These are phyloP conservation scores for Plecturocebus donacophilus DNA, from an alignment of 2,113 vertebrate genomes.

Conservation along the genomic window DNA sequence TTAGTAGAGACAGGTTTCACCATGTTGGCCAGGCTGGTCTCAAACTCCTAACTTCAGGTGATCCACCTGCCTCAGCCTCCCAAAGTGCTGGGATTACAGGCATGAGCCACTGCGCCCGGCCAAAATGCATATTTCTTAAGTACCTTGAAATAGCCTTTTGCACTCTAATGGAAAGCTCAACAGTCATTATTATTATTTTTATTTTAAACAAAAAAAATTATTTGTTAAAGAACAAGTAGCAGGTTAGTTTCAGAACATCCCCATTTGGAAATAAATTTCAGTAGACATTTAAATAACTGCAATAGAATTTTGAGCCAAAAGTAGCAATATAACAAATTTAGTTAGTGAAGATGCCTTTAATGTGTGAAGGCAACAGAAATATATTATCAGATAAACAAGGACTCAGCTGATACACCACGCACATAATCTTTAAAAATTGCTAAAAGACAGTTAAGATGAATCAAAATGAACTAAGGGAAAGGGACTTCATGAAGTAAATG, in stretches of 20 bases:
- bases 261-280: constrained; percentile 18
- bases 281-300: not conserved
- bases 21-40: too few species aligned
- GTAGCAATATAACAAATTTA: not conserved
- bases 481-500: not conserved
- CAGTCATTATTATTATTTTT: not conserved
- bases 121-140: not conserved
- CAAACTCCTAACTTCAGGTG: too few species aligned
- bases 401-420: not conserved
- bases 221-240: not conserved
- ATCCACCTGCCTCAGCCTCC: too few species aligned
- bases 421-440: not conserved
- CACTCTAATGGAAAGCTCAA: not conserved
- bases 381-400: not conserved
- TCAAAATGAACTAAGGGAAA: not conserved
- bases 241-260: not conserved
- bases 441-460: not conserved
- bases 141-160: not conserved
- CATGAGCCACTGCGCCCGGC: too few species aligned
- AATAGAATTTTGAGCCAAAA: not conserved
- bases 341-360: not conserved
- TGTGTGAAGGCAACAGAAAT: not conserved
- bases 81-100: too few species aligned
- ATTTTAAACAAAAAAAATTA: not conserved
- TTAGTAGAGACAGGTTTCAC: too few species aligned